These are phyloP conservation scores for Neolamprologus brichardi DNA, from an alignment of 2,113 vertebrate species.

Conservation along the genomic window DNA sequence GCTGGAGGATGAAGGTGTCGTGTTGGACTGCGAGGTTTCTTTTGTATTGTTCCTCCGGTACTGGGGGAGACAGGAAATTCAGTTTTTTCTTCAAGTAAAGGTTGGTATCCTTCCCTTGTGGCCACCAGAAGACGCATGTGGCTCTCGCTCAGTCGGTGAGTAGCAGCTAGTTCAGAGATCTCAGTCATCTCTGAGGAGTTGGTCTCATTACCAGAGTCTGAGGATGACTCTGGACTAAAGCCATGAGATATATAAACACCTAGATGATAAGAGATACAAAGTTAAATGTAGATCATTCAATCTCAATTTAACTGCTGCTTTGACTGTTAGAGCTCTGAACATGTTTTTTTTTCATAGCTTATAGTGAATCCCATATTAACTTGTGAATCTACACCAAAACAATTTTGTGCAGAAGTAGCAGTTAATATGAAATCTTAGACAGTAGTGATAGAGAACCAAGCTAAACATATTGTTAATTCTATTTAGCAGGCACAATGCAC, in stretches of 20 bases:
- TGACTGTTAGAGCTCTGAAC: neutral
- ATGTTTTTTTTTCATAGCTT: neutral
- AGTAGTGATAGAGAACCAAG: neutral
- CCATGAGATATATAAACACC: conserved; percentile 89
- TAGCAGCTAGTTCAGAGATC: conserved; percentile 84
- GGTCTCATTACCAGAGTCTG: conserved; percentile 97
- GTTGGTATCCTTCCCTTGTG: conserved; percentile 87
- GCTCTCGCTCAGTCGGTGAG: conserved; percentile 86
- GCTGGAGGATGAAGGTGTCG: conserved; percentile 79
- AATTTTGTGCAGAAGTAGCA: neutral
- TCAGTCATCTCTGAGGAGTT: conserved; percentile 99
- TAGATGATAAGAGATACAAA: conserved; percentile 71
- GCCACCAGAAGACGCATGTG: conserved; percentile 85
- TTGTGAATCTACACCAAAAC: neutral
- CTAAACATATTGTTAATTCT: neutral
- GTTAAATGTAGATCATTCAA: neutral
- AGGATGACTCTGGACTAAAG: conserved; percentile 93
- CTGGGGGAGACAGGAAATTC: conserved; percentile 82
- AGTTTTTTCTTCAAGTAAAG: conserved; percentile 87
- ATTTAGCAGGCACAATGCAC: neutral
- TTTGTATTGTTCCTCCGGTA: conserved; percentile 72
- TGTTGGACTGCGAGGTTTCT: conserved; percentile 72
- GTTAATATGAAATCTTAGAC: neutral
- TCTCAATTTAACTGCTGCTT: neutral
- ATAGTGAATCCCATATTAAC: neutral